phyloP scores from a whole-genome alignment of 2,888 invertebrate genomes.

The Callosobruchus maculatus region DNA sequence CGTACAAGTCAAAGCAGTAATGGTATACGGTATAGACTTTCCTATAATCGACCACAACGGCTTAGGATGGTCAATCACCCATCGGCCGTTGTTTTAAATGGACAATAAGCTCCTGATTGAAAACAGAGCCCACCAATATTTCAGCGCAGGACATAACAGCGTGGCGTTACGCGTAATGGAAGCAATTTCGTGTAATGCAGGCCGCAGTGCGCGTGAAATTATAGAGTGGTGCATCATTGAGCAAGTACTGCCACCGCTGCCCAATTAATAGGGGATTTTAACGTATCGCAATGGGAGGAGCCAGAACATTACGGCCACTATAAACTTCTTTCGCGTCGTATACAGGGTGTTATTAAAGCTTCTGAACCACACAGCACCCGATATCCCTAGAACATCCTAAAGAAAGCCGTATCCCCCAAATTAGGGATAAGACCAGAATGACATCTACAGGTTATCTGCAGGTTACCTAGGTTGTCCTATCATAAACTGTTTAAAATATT shows the following conservation, averaged over 20 bases:
- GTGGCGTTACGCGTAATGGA: background rate
- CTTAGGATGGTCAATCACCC: background rate
- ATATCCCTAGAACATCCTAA: too few species aligned
- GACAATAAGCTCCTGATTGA: background rate
- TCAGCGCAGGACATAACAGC: background rate
- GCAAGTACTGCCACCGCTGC: background rate
- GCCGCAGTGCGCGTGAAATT: background rate
- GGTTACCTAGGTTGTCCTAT: too few species aligned
- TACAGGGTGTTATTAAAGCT: background rate
- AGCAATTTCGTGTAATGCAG: background rate
- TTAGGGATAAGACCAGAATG: too few species aligned
- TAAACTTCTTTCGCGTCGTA: background rate
- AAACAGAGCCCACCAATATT: background rate
- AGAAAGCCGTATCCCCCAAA: too few species aligned
- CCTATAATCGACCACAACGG: too few species aligned
- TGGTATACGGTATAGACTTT: too few species aligned
- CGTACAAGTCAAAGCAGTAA: too few species aligned
- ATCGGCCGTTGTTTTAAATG: background rate
- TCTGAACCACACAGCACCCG: too few species aligned
- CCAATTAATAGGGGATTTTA: background rate
- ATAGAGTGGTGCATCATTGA: background rate
- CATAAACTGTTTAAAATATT: too few species aligned
- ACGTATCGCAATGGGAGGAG: background rate
- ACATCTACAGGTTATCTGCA: too few species aligned
- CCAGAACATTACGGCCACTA: background rate